phyloP scores from a whole-genome alignment of 2,888 invertebrate species.

The Drosophila testacea region DNA sequence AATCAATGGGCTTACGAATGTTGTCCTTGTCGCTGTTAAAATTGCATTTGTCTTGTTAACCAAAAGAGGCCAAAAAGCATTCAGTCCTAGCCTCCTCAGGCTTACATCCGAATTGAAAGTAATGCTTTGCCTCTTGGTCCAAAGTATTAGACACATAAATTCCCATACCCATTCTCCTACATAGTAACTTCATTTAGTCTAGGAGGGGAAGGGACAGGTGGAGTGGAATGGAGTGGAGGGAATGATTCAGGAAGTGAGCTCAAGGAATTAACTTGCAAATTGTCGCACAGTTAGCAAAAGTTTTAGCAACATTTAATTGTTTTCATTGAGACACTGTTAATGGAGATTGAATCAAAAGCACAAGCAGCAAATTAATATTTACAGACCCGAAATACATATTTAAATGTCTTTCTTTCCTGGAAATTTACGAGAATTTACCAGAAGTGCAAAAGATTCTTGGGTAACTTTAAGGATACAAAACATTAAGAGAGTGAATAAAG shows the following conservation, averaged over 20 bases:
- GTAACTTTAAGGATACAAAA: no score
- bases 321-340: slow-evolving; percentile 13
- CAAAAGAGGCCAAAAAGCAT: slow-evolving; percentile 8
- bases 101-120: slow-evolving; percentile 46
- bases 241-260: slow-evolving; percentile 11
- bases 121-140: slow-evolving; percentile 31
- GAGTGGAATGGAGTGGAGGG: not conserved
- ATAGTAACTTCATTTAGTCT: not conserved
- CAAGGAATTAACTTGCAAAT: slow-evolving; percentile 35
- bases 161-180: not conserved
- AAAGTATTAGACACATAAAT: slow-evolving; percentile 49
- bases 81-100: not conserved
- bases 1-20: slow-evolving; percentile 76
- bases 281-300: slow-evolving; percentile 36
- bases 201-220: slow-evolving; percentile 1
- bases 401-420: not conserved
- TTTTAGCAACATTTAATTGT: slow-evolving; percentile 36
- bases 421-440: not conserved
- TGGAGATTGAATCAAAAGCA: slow-evolving; percentile 10
- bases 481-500: no score
- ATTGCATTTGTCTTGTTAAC: slow-evolving; percentile 60
- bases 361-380: not conserved
- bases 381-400: not conserved
- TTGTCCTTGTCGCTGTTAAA: slow-evolving; percentile 50
- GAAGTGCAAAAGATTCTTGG: no score